Evolutionary conservation across 1,140 invertebrate genomes (phyloP), one percentile per base, ranked within the genome.

Genomic region (Linepithema humile): DNA sequence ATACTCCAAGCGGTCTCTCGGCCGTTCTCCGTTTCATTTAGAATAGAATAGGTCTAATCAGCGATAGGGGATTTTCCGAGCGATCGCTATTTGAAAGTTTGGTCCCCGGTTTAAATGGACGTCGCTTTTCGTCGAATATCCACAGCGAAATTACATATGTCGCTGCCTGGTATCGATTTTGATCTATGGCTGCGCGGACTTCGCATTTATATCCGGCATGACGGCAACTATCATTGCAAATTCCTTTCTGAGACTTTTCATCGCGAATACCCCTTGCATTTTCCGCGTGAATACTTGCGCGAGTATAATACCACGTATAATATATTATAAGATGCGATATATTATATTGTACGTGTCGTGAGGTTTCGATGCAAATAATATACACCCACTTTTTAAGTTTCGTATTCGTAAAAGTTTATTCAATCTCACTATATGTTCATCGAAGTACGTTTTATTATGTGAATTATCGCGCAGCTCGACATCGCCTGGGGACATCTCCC

Each of bases 31-130:
- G 82, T 84, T 75, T 88, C 85, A 78, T 87, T 87, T 77, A 32
- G 70, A 82, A 50, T 67, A 48, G 67, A 60, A 57, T 40, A 50
- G 82, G 53, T 87, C 86, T 88, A 84, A 88, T 88, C 86, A 80
- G 48, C 48, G 62, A 35, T 32, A 35, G 7, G n/a, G 48, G 35
- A 43, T 80, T 80, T 43, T 23, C 64, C 75, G 64, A 55, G 23
- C 38, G 48, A 70, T 70, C 70, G 75, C 75, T 23, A 12, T 26
- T 40, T 26, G 35, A 80, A 80, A 80, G 48, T 80, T 43, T 55
- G n/a, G 17, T 38, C 55, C 62, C 3, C 45, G 23, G 12, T 15
- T 67, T 32, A 77, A 40, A 64, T 38, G 23, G 62, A 17, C 55
- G 70, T 80, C 64, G 75, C 64, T 55, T 70, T 55, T 80, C 35